These are phyloP conservation scores for Nebria ingens DNA, from an alignment of 1,140 invertebrate species.

Conservation along the genomic window DNA sequence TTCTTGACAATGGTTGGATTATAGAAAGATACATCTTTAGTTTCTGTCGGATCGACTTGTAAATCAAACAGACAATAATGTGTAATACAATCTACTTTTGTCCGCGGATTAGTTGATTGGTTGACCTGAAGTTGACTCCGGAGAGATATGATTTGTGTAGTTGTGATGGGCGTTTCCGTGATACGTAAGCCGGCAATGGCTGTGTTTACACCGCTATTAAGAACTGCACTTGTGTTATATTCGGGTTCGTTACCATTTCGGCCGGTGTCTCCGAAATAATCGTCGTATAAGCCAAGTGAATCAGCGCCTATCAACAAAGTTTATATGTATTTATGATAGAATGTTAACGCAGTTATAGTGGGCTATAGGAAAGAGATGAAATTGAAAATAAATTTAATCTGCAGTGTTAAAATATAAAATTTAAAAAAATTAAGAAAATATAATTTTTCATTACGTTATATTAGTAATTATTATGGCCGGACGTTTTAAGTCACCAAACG, in stretches of 20 bases:
- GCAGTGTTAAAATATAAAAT: too few relatives aligned
- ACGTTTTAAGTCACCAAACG: too few relatives aligned
- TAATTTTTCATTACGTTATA: too few relatives aligned
- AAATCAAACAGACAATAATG: constrained; percentile 68
- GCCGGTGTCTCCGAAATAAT: constrained; percentile 69
- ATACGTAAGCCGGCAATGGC: constrained; percentile 39
- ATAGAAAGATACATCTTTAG: constrained; percentile 55
- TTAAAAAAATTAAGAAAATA: too few relatives aligned
- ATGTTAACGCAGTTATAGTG: too few relatives aligned
- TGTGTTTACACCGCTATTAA: constrained; percentile 36
- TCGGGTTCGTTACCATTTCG: constrained; percentile 31
- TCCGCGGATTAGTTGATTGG: not conserved
- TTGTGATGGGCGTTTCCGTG: constrained; percentile 27
- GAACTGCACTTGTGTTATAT: constrained; percentile 42
- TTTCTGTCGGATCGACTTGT: constrained; percentile 72
- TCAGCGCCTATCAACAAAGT: constrained; percentile 41
- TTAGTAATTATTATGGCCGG: too few relatives aligned
- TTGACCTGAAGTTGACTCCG: not conserved
- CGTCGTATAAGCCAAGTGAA: constrained; percentile 61
- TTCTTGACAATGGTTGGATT: constrained; percentile 25
- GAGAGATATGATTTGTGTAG: not conserved
- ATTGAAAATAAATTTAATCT: too few relatives aligned
- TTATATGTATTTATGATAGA: too few relatives aligned
- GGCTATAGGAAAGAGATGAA: too few relatives aligned
- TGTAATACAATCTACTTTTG: not conserved